Evolutionary conservation across 1,140 invertebrate species (phyloP), one percentile per base, ranked within the genome.

Genomic region (Physella acuta): DNA sequence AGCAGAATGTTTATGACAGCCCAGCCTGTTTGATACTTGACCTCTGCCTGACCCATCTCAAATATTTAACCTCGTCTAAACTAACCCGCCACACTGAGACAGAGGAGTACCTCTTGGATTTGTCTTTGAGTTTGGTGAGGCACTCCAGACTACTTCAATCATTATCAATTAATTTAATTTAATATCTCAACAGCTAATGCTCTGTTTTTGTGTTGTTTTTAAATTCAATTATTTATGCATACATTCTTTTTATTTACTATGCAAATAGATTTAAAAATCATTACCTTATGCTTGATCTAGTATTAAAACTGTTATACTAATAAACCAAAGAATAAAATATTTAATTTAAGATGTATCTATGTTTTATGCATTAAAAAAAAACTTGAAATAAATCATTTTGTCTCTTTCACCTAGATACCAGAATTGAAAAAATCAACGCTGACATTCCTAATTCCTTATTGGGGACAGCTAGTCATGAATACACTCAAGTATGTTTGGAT

Each of bases 111-210:
- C 33, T 64, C 30, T 3, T 64, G 44, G 31, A 30, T 16, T 3
- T 52, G 30, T 26, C 49, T 52, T 36, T 33, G n/a, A 2, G n/a
- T 16, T 28, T 64, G 62, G 62, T 64, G 34, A 64, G 53, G 20
- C n/a, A n/a, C n/a, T n/a, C n/a, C n/a, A n/a, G n/a, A n/a, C n/a
- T n/a, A n/a, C n/a, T n/a, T n/a, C n/a, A n/a, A n/a, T n/a, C n/a
- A n/a, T n/a, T n/a, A n/a, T n/a, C n/a, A n/a, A n/a, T n/a, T n/a
- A n/a, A n/a, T n/a, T n/a, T n/a, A n/a, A n/a, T n/a, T n/a, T n/a
- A n/a, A n/a, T n/a, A n/a, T n/a, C n/a, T n/a, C n/a, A n/a, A n/a
- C n/a, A n/a, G n/a, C n/a, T n/a, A n/a, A n/a, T n/a, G n/a, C n/a
- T n/a, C n/a, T n/a, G n/a, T n/a, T n/a, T n/a, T n/a, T n/a, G n/a